These are phyloP conservation scores for Cephus sareptanus DNA, from an alignment of 2,888 invertebrate genomes.

Conservation along the genomic window DNA sequence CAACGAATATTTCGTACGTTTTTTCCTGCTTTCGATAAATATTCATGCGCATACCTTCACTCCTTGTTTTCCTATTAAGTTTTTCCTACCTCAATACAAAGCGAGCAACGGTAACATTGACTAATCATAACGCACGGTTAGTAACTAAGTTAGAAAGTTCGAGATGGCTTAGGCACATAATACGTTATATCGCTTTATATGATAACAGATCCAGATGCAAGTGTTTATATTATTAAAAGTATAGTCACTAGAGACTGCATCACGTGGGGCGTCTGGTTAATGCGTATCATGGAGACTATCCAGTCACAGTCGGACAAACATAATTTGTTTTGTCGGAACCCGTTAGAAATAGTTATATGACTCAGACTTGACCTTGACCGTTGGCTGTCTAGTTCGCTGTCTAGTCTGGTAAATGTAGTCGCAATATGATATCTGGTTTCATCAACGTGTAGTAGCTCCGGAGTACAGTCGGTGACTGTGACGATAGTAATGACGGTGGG, in stretches of 20 bases:
- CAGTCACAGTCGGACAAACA: neutral
- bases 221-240: neutral
- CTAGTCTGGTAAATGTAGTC: neutral
- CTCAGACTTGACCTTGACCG: neutral
- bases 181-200: neutral
- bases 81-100: neutral
- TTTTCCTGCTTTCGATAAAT: neutral
- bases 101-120: neutral
- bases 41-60: neutral
- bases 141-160: neutral
- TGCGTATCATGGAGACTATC: neutral
- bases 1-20: neutral
- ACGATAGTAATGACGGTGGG: neutral
- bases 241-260: neutral
- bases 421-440: neutral
- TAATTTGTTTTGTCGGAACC: neutral
- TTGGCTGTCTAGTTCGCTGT: neutral
- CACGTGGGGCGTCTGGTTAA: neutral
- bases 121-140: neutral
- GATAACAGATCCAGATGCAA: neutral
- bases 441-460: neutral
- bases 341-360: neutral
- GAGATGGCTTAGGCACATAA: neutral
- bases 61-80: neutral
- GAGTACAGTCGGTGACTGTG: neutral